Base-by-base conservation (phyloP, 1,140 invertebrate genomes). In the Bombus superbus region DNA sequence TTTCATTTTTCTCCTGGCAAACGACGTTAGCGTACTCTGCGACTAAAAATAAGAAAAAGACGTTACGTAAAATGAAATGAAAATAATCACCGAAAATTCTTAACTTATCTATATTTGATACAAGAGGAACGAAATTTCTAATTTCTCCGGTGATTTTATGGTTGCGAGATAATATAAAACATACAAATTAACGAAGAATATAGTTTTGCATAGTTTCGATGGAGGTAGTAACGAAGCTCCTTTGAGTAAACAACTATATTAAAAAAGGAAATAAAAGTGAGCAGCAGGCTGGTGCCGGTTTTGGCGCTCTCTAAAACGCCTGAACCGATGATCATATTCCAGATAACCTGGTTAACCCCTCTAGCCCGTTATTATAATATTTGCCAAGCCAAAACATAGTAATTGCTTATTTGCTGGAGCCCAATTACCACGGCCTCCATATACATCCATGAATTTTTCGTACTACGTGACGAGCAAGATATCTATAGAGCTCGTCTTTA, bases 321-420 rank as follows among this genome's bases (percentile, higher is more conserved):
- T 92, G 86, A 75, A 76, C 89, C 76, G 88, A 78, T 82, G 92
- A 93, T 93, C 91, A 84, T 89, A 92, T 90, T 88, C 83, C 87
- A 88, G 92, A 93, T 93, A 93, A 93, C 90, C 91, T 85, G 91
- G 86, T 92, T 92, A 93, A 93, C 92, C 92, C 85, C 72, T 88
- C 83, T 87, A 88, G 84, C 88, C 90, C 90, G 83, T 93, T 93
- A 93, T 93, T 93, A 93, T 92, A 93, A 93, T 93, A 93, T 93
- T 93, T 93, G 92, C 92, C 90, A 89, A 93, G 88, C 82, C 90
- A 92, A 93, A 93, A 92, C 92, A 93, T 92, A 92, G 92, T 93
- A 91, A 93, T 93, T 92, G 92, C 92, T 92, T 93, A 93, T 93
- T 93, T 93, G 89, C 90, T 92, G 86, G 87, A 64, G 78, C 81